Evolutionary conservation across 1,140 invertebrate genomes (phyloP), one percentile per base, ranked within the genome.

Genomic region (Leptoteleia sp.): DNA sequence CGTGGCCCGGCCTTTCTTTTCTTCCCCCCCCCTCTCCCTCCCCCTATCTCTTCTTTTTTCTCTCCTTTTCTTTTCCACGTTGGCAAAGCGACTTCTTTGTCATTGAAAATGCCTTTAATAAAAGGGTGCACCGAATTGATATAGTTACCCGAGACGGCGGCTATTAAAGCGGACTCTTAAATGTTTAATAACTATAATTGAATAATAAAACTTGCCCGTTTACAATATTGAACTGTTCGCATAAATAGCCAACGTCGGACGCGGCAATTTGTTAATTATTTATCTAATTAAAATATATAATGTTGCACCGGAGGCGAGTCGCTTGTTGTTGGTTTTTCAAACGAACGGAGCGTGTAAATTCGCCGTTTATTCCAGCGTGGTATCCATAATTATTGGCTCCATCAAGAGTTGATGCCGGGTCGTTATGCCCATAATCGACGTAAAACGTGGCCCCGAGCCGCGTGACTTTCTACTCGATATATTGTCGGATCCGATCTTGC

Each of bases 401-500:
- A 62, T 72, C 55, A 72, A 72, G 38, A 62, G 47, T 33, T 38
- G 68, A 72, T 62, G 57, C 50, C 57, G 38, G 48, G 47, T 72
- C 57, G 68, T 62, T 72, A 72, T 54, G 37, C 13, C 35, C 33
- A 55, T 72, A 71, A 71, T 71, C 70, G 57, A 73, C 68, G 9
- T 47, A 54, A 55, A 73, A 62, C 33, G 50, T 55, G 31, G 62
- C 70, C 70, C 22, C 38, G 17, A 65, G 70, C 70, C 35, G 65
- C 61, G 42, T 65, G 52, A 75, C 71, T 75, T 75, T 75, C 71
- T 65, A 72, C 68, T 65, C 35, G 16, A 59, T 38, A 62, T 50
- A 16, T 48, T 22, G 37, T 62, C 57, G 38, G 47, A 54, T 72
- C 11, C 16, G 29, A 68, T 68, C 17, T 67, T n/a, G 43, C 29